Percentiles rank a stretch among this genome's conserved stretches.
These are phyloP conservation scores for Thymelicus acteon DNA, from an alignment of 2,888 invertebrate genomes.

Conservation along the genomic window DNA sequence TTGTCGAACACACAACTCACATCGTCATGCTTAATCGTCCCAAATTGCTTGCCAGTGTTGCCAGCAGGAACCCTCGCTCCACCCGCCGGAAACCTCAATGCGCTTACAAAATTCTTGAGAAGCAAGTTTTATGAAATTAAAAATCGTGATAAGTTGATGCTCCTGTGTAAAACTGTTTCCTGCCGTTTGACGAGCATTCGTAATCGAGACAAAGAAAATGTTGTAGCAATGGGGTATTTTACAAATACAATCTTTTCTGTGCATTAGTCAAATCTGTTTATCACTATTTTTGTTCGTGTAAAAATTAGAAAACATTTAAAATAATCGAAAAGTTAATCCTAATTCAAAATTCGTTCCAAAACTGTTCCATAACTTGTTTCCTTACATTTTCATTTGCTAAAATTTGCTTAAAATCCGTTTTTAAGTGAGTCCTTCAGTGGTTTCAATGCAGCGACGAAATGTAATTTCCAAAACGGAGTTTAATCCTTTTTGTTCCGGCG, in stretches of 20 bases:
- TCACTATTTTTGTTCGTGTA: too few relatives aligned
- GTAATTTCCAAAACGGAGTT: constrained; percentile 27
- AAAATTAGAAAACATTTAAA: not conserved
- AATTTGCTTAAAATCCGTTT: constrained; percentile 15
- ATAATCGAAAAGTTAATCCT: not conserved
- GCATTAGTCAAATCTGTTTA: too few relatives aligned
- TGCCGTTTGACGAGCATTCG: not conserved
- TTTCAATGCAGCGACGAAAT: constrained; percentile 31
- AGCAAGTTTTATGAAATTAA: not conserved
- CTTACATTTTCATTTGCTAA: not conserved
- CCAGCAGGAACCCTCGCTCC: not conserved
- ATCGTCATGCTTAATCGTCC: constrained; percentile 2
- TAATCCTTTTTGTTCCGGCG: constrained; percentile 32
- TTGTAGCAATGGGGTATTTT: too few relatives aligned
- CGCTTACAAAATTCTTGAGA: constrained; percentile 1
- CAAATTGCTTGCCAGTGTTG: not conserved
- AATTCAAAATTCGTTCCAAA: not conserved
- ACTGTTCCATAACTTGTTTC: not conserved
- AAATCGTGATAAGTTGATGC: not conserved
- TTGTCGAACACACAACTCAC: not conserved
- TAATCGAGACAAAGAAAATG: not conserved
- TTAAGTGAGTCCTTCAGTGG: constrained; percentile 28
- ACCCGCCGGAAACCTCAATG: constrained; percentile 1
- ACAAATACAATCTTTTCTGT: too few relatives aligned
- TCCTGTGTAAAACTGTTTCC: not conserved